Evolutionary conservation across 2,888 invertebrate genomes (phyloP).

Genomic region (Nymphalis c-album): DNA sequence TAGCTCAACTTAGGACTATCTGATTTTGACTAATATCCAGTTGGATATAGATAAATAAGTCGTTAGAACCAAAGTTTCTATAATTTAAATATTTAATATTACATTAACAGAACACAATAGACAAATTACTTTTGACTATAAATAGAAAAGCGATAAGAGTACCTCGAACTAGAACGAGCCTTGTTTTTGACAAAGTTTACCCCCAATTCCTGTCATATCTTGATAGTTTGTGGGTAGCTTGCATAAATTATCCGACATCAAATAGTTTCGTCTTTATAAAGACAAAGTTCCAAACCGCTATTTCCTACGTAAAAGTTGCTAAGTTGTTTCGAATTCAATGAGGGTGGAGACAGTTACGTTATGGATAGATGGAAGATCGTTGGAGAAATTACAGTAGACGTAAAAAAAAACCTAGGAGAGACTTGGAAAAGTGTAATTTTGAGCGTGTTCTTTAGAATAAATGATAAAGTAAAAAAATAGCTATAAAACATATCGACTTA

Average conservation of each 20-base stretch:
- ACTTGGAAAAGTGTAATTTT: no score
- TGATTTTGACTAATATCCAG: neutral
- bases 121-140: constrained; percentile 22
- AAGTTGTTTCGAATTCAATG: constrained; percentile 41
- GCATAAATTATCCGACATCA: constrained; percentile 43
- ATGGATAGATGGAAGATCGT: constrained; percentile 7
- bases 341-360: constrained; percentile 20
- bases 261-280: constrained; percentile 42
- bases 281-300: constrained; percentile 39
- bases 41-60: neutral
- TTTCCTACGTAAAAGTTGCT: constrained; percentile 40
- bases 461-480: no score
- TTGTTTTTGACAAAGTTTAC: constrained; percentile 38
- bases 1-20: neutral
- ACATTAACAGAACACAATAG: constrained; percentile 16
- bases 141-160: constrained; percentile 26
- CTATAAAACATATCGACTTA: no score
- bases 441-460: no score
- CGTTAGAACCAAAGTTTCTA: neutral
- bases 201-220: constrained; percentile 35
- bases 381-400: no score
- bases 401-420: no score
- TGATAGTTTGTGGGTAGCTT: constrained; percentile 36
- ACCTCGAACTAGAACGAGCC: constrained; percentile 20
- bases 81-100: neutral